Base-by-base conservation (phyloP, 2,888 invertebrate species). In the Rhamphomyia laevipes region DNA sequence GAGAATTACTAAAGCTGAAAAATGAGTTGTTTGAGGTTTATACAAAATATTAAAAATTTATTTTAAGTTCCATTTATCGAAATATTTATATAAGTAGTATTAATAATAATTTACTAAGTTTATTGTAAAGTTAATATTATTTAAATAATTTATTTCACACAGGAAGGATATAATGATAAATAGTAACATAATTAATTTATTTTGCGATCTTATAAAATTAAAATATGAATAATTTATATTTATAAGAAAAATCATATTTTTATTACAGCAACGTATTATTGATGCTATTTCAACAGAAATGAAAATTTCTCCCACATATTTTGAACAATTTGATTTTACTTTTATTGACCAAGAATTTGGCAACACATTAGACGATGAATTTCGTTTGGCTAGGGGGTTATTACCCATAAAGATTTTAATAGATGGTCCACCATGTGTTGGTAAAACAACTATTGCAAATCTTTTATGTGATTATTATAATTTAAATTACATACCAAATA, bases 401-500 rank as follows among this genome's bases (percentile, higher is more conserved):
- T 73, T 72, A 58, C 75, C 81, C 41, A 71, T 81, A 56, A 80
- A 77, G 58, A 63, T 76, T 42, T 58, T 82, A 15, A 63, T 84
- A 2, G 77, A 80, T 55, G 84, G 83, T 2, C 82, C 82, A 17
- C 81, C 83, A 4, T 74, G 78, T 9, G 73, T 76, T 12, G 83
- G 83, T 18, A 83, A 83, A 66, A 78, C 80, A 1, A 71, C 68
- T 17, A 56, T 83, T 48, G 74, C 81, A 1, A 74, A 74, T 56
- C 68, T 67, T 52, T 68, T 83, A 45, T 74, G 74, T 46, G 70
- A 77, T 51, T 65, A 73, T 47, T 83, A 82, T 57, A 75, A 76
- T 5, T 64, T 79, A 21, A 48, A 51, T 42, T 51, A 48, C 23
- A 27, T 27, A 27, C 7, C 23, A 27, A 27, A 7, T 4, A 7